Evolutionary conservation across 2,113 vertebrate species (phyloP).

Genomic region (Chaetodon trifascialis): DNA sequence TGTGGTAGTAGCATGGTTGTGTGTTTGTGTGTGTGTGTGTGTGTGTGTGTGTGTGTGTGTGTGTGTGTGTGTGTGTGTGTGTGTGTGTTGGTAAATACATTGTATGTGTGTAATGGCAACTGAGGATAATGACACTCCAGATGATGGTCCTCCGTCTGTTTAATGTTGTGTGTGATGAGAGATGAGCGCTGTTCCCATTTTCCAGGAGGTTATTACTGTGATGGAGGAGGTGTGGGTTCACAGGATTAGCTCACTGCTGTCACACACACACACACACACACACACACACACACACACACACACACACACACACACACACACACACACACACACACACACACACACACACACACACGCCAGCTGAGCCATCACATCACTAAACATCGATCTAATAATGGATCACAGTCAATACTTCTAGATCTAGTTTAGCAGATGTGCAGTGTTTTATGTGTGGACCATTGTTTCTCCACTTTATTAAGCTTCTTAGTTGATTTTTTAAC

Average conservation of each 20-base stretch:
- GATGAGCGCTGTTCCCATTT: slow-evolving; percentile 56
- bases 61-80: background rate
- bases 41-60: background rate
- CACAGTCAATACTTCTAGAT: slow-evolving; percentile 22
- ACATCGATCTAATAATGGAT: slow-evolving; percentile 19
- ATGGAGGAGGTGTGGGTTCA: slow-evolving; percentile 47
- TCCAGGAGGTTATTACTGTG: slow-evolving; percentile 60
- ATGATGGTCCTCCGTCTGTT: slow-evolving; percentile 35
- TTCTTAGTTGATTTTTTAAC: slow-evolving; percentile 1
- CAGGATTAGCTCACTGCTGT: background rate
- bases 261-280: slow-evolving; percentile 23
- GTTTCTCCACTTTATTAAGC: slow-evolving; percentile 16
- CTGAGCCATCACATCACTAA: slow-evolving; percentile 19
- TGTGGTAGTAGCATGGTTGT: background rate
- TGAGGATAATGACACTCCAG: slow-evolving; percentile 43
- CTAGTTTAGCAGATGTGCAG: slow-evolving; percentile 6
- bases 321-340: too few relatives aligned
- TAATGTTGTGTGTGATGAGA: slow-evolving; percentile 62
- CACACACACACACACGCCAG: slow-evolving; percentile 19
- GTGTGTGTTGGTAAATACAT: background rate
- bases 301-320: slow-evolving; percentile 20
- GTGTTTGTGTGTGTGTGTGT: slow-evolving; percentile 6
- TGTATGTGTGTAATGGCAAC: slow-evolving; percentile 2
- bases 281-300: slow-evolving; percentile 23
- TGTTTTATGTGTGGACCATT: background rate